Evolutionary conservation across 1,140 invertebrate genomes (phyloP).

Genomic region (Plectus sambesii): DNA sequence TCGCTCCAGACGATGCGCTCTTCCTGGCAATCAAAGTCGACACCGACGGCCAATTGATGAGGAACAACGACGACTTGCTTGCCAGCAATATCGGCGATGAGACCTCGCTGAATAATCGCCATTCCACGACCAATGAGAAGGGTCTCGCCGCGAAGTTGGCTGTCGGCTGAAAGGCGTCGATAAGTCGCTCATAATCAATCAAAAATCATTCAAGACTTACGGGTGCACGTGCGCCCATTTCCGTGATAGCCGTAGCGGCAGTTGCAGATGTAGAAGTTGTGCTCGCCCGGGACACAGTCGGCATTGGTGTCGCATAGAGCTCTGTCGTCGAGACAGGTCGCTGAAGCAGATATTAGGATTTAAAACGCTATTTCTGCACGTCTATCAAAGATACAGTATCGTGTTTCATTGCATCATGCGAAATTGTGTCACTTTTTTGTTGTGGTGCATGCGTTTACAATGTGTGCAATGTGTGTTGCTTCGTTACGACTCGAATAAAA

Average conservation of each 20-base stretch:
- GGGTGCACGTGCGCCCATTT: conserved; percentile 47
- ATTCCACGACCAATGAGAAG: conserved; percentile 49
- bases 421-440: neutral
- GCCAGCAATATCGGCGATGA: conserved; percentile 40
- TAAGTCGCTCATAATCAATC: too few species aligned
- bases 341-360: conserved; percentile 10
- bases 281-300: conserved; percentile 44
- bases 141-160: conserved; percentile 17
- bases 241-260: conserved; percentile 49
- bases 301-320: conserved; percentile 45
- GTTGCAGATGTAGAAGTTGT: conserved; percentile 46
- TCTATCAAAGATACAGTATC: neutral
- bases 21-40: conserved; percentile 49
- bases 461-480: conserved; percentile 2
- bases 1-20: conserved; percentile 50
- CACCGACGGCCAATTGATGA: conserved; percentile 47
- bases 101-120: conserved; percentile 47
- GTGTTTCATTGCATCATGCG: too few species aligned
- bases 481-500: too few species aligned
- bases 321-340: conserved; percentile 35
- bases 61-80: conserved; percentile 45
- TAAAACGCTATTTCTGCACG: neutral
- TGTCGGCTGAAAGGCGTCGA: conserved; percentile 20
- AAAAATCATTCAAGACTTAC: too few species aligned
- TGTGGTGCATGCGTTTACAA: neutral